Conservation (phyloP, 2,113 vertebrate genomes). For the Pituophis catenifer region DNA sequence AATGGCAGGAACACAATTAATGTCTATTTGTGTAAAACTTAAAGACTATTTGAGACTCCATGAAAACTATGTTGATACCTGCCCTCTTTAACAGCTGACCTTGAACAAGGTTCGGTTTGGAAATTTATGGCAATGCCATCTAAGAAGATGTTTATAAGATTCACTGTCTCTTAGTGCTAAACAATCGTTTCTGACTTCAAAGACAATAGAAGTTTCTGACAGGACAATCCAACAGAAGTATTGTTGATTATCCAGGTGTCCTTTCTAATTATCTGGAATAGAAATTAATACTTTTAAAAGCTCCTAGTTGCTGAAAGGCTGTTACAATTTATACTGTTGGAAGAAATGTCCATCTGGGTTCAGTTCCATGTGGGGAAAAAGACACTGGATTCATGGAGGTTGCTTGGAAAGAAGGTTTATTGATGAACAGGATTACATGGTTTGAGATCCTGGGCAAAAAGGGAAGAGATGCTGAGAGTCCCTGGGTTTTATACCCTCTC, state of each 20-base stretch:
- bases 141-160: constrained; percentile 88
- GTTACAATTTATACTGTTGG: constrained; percentile 76
- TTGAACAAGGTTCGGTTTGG: constrained; percentile 76
- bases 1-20: constrained; percentile 57
- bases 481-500: too few relatives aligned
- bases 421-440: too few relatives aligned
- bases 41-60: constrained; percentile 45
- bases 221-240: constrained; percentile 85
- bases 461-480: too few relatives aligned
- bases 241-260: constrained; percentile 79
- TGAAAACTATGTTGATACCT: constrained; percentile 70
- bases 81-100: constrained; percentile 77
- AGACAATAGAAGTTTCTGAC: constrained; percentile 86
- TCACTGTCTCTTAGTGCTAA: constrained; percentile 85
- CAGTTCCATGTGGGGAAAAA: too few relatives aligned
- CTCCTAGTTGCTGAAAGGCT: constrained; percentile 87
- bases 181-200: constrained; percentile 77
- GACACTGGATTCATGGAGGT: too few relatives aligned
- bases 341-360: too few relatives aligned
- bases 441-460: too few relatives aligned
- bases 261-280: constrained; percentile 89
- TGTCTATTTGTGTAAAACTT: constrained; percentile 50
- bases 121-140: constrained; percentile 86
- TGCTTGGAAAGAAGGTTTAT: too few relatives aligned
- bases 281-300: constrained; percentile 92